Evolutionary conservation across 2,113 vertebrate species (phyloP), one percentile per base, ranked within the genome.

Genomic region (Calcarius ornatus): DNA sequence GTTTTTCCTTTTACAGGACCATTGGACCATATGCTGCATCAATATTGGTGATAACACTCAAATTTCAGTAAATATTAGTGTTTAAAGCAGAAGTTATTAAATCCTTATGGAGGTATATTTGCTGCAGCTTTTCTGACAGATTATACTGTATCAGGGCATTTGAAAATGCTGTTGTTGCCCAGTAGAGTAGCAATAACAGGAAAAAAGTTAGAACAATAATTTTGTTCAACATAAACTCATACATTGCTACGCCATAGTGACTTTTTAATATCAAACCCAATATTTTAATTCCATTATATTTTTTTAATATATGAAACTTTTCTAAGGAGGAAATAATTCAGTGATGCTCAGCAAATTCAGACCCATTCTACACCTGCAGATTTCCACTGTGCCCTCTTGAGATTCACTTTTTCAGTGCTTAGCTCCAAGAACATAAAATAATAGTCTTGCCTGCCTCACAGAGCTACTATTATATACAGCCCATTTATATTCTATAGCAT

Each of bases 1-100:
- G 42, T 33, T 80, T 12, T 38, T 92, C 40, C 6, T 85, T 82
- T 47, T 65, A 70, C 57, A 51, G 50, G 63, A 66, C 13, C 3
- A 1, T 75, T 42, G 85, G 82, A 93, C 78, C 56, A 77, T 3
- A 6, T 5, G 3, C 72, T 81, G 47, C 72, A 88, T 93, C 68
- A 66, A 61, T 88, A 93, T 9, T 79, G 48, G 72, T 75, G 48
- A 45, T 70, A 81, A 78, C 28, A 45, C 28, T 40, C 33, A 69
- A 63, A 83, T 78, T 81, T 81, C 65, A 83, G 88, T 86, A 86
- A 93, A 84, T 88, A 84, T 84, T 92, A 70, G 47, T 51, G 38
- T 79, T 96, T 75, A 1, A 8, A 60, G 45, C 14, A 70, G 59
- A 54, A 73, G 30, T 73, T 78, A 75, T 78, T 72, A 71, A 88